phyloP scores from a whole-genome alignment of 2,797 vertebrate species.

The Hoplostethus mediterraneus region DNA sequence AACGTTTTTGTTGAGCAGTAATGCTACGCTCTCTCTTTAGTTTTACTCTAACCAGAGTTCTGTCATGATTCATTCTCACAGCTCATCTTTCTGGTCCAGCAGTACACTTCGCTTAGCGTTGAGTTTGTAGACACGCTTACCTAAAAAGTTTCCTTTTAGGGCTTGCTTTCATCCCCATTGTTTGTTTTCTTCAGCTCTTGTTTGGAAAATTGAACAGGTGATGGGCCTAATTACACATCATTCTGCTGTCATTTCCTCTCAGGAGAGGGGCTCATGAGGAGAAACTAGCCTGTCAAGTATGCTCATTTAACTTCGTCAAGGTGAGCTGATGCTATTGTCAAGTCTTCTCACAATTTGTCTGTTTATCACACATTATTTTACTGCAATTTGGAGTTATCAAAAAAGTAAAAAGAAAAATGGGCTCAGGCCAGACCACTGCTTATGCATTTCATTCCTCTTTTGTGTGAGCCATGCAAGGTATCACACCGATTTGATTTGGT shows the following conservation, averaged over 20 bases:
- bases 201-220: constrained; percentile 61
- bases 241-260: constrained; percentile 60
- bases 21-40: constrained; percentile 12
- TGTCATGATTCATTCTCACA: neutral
- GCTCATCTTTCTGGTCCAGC: neutral
- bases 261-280: constrained; percentile 41
- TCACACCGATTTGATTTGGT: constrained; percentile 35
- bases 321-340: constrained; percentile 42
- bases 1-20: constrained; percentile 24
- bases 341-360: constrained; percentile 38
- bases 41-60: constrained; percentile 2
- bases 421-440: constrained; percentile 24
- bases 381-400: constrained; percentile 30
- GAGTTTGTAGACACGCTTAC: constrained; percentile 30
- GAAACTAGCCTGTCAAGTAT: constrained; percentile 48
- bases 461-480: constrained; percentile 36
- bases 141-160: constrained; percentile 29
- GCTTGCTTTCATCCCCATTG: constrained; percentile 36
- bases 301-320: constrained; percentile 61
- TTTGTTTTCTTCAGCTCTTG: constrained; percentile 40
- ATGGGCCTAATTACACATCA: constrained; percentile 63
- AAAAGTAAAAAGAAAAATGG: constrained; percentile 22
- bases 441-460: neutral
- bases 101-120: constrained; percentile 1
- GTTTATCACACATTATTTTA: constrained; percentile 48